Evolutionary conservation across 2,888 invertebrate species (phyloP), one percentile per base, ranked within the genome.

Genomic region (Omphaloscelis lunosa): DNA sequence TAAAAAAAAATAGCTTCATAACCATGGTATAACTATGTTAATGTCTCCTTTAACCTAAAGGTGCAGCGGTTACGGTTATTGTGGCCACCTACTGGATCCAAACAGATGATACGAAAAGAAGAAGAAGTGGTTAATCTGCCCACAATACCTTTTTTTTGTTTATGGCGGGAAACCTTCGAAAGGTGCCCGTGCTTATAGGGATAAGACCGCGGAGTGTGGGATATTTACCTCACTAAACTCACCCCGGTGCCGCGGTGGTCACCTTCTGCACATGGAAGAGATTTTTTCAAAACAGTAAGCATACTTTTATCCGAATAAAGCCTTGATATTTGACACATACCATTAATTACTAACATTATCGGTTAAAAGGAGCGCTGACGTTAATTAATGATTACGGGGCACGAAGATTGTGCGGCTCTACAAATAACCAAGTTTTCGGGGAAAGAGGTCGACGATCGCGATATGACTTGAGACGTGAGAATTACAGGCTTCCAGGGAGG

Each of bases 391-490:
- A 75, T 71, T 51, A 72, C 27, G n/a, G 1, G 5, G 39, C 29
- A 69, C 56, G 9, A 27, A 84, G 58, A 70, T 69, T 63, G 34
- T 68, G 51, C 23, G 45, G 63, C 66, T 58, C 71, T 78, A 72
- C 69, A 78, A 77, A 65, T 73, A 78, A 85, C 48, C 34, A 69
- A 85, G 83, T 69, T 86, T 83, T 78, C 20, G 39, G 29, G n/a
- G 41, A 76, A 66, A 69, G 59, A 78, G 83, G 74, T 72, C 65
- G 78, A 41, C 29, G 82, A 65, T 82, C 86, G 86, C 51, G 82
- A 78, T 86, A 82, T 86, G 72, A 82, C 83, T 85, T 72, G 78
- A 75, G 41, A 86, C 86, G 74, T 85, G 83, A 82, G 74, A 72
- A 75, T 74, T 86, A 72, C 86, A 74, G 29, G 65, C 27, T 69